phyloP scores from a whole-genome alignment of 2,113 vertebrate genomes.

The Zootoca vivipara region DNA sequence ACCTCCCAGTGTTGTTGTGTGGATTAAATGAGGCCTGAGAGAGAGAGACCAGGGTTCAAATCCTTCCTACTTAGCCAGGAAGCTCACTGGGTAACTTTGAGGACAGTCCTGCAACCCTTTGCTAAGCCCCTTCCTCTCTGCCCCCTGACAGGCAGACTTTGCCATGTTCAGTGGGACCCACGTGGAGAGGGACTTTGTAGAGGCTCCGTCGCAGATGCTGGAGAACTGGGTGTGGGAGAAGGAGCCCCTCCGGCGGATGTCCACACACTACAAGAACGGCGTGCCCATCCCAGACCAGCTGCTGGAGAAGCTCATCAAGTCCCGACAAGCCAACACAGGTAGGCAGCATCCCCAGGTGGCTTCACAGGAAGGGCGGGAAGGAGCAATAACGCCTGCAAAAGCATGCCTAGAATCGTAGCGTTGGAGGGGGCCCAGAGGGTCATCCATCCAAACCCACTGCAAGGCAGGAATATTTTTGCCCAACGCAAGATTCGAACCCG shows the following conservation, averaged over 20 bases:
- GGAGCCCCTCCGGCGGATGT: slow-evolving; percentile 92
- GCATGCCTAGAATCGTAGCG: no score
- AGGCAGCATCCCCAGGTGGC: not conserved
- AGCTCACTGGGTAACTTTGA: no score
- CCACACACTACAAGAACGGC: slow-evolving; percentile 86
- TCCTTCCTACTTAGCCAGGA: rapidly evolving
- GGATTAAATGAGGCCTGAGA: no score
- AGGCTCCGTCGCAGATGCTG: slow-evolving; percentile 97
- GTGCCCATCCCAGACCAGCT: slow-evolving; percentile 83
- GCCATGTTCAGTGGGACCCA: slow-evolving; percentile 98
- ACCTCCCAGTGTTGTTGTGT: no score
- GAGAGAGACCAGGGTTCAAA: no score
- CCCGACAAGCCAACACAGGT: slow-evolving; percentile 96
- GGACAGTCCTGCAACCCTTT: no score
- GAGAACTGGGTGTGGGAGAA: slow-evolving; percentile 99
- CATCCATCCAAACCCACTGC: no score
- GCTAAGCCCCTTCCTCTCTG: not conserved
- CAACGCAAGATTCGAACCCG: no score
- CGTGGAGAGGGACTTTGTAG: slow-evolving; percentile 96
- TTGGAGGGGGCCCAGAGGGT: no score
- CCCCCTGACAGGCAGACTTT: slow-evolving; percentile 85
- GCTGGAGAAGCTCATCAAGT: slow-evolving; percentile 91
- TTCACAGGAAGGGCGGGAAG: no score
- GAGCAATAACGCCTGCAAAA: no score
- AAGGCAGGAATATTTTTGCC: no score